A percentile compares a stretch with the other conserved stretches of the same genome.
phyloP scores from a whole-genome alignment of 2,888 invertebrate species.

The Chloroclysta siterata region DNA sequence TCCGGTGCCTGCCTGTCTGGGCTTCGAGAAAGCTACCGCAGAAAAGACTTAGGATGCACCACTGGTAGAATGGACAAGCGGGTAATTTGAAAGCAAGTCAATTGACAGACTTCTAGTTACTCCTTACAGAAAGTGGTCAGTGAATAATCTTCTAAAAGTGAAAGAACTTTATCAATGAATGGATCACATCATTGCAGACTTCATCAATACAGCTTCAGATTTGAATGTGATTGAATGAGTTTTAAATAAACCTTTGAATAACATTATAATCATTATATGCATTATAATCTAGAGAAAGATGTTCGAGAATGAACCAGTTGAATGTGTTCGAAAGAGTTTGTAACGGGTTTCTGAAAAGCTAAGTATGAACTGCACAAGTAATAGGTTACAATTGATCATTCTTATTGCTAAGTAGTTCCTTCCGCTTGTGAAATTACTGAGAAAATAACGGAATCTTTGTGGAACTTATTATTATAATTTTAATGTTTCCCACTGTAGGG shows the following conservation, averaged over 20 bases:
- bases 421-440: slow-evolving; percentile 16
- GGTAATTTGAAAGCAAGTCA: slow-evolving; percentile 8
- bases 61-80: not conserved
- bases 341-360: slow-evolving; percentile 7
- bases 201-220: slow-evolving; percentile 1
- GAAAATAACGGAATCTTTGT: not conserved
- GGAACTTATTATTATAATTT: not conserved
- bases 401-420: slow-evolving; percentile 18
- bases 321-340: not conserved
- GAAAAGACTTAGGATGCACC: not conserved
- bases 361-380: not conserved
- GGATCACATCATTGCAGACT: slow-evolving; percentile 5
- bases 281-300: slow-evolving; percentile 20
- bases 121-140: slow-evolving; percentile 23
- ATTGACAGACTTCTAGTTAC: slow-evolving; percentile 22
- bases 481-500: too few relatives aligned
- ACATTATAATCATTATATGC: not conserved
- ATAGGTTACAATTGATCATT: slow-evolving; percentile 4
- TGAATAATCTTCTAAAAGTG: slow-evolving; percentile 10
- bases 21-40: slow-evolving; percentile 26
- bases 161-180: slow-evolving; percentile 9
- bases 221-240: slow-evolving; percentile 13
- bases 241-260: slow-evolving; percentile 16
- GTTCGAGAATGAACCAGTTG: slow-evolving; percentile 4
- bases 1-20: slow-evolving; percentile 72